phyloP scores from a whole-genome alignment of 2,797 vertebrate genomes.

The Aldrovandia affinis region DNA sequence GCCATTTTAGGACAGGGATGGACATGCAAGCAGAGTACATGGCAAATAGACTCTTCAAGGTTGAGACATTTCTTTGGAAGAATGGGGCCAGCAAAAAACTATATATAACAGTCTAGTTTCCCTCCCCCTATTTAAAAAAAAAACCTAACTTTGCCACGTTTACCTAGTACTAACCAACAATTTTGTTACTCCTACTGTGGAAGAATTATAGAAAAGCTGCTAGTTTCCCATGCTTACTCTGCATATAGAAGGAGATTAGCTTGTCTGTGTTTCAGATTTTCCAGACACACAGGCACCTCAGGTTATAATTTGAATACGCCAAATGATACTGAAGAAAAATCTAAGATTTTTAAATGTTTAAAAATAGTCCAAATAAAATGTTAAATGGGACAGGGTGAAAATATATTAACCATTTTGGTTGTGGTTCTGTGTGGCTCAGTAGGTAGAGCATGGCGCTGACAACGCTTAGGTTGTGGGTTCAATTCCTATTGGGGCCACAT shows the following conservation, averaged over 20 bases:
- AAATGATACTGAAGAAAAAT: neutral
- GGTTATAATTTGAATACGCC: neutral
- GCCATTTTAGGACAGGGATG: neutral
- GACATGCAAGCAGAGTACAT: no score
- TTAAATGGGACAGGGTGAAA: neutral
- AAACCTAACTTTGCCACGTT: neutral
- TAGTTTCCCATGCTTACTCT: neutral
- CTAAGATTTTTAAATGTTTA: no score
- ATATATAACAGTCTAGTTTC: neutral
- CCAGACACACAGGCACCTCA: neutral
- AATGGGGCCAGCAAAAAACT: neutral
- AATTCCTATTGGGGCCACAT: no score
- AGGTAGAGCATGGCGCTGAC: no score
- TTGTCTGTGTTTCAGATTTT: neutral
- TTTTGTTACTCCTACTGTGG: neutral
- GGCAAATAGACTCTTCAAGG: conserved; percentile 2
- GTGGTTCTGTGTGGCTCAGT: no score
- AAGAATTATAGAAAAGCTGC: neutral
- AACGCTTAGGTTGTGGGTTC: no score
- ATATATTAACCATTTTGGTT: neutral
- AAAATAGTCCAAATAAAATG: neutral
- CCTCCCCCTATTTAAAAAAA: neutral
- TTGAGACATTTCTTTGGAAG: neutral
- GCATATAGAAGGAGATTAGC: neutral
- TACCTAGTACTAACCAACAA: neutral